These are phyloP conservation scores for Meleagris gallopavo DNA, from an alignment of 2,113 vertebrate species.

Conservation along the genomic window DNA sequence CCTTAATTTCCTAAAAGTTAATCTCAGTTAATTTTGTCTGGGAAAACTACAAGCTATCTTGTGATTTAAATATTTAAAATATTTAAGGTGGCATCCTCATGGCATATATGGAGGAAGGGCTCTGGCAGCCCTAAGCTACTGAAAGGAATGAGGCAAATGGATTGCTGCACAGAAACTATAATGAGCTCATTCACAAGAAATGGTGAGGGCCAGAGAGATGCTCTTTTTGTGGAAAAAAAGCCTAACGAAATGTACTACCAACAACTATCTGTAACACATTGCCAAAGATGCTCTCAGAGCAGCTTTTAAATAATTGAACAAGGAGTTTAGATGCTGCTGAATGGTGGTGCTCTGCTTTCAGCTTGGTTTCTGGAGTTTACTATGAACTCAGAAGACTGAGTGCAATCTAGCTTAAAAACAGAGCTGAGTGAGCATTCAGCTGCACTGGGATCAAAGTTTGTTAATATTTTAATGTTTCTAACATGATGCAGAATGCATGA, in stretches of 20 bases:
- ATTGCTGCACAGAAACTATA: neutral
- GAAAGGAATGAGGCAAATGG: neutral
- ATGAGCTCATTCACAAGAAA: neutral
- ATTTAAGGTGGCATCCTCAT: neutral
- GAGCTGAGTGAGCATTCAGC: neutral
- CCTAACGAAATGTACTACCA: neutral
- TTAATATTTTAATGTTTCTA: constrained; percentile 67
- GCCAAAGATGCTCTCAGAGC: neutral
- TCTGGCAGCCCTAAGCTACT: neutral
- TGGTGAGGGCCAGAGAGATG: neutral
- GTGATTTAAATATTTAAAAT: neutral
- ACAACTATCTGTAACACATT: neutral
- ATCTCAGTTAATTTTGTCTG: neutral
- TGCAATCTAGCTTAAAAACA: constrained; percentile 44
- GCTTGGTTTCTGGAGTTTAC: constrained; percentile 31
- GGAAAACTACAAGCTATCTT: neutral
- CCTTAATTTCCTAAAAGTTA: neutral
- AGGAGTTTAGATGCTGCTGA: constrained; percentile 6
- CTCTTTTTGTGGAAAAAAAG: neutral
- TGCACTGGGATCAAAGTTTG: constrained; percentile 43
- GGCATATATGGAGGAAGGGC: neutral
- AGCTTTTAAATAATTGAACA: constrained; percentile 42
- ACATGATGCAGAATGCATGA: constrained; percentile 6
- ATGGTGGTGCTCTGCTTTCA: constrained; percentile 1
- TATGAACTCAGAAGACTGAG: constrained; percentile 5